phyloP scores from a whole-genome alignment of 1,140 invertebrate species.

The Bombus cullumanus region DNA sequence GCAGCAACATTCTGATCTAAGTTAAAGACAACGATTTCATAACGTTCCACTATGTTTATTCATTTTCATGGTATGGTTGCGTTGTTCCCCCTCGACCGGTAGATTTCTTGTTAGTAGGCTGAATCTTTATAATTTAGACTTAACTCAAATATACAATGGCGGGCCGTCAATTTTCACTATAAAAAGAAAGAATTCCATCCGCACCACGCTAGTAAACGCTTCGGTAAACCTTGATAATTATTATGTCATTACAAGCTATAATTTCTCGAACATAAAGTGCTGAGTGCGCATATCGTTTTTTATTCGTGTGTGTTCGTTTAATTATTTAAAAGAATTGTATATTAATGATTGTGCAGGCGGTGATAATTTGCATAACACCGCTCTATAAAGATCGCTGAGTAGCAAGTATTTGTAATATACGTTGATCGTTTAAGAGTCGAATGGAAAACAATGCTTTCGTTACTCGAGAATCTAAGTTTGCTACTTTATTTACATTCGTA shows the following conservation, averaged over 20 bases:
- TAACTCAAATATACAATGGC: constrained; percentile 12
- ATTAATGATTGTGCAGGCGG: constrained; percentile 35
- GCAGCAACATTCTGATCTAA: constrained; percentile 1
- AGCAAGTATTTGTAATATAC: constrained; percentile 5
- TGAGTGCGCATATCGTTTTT: not conserved
- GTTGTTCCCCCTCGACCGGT: constrained; percentile 11
- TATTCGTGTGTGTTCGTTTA: not conserved
- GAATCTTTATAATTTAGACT: constrained; percentile 36
- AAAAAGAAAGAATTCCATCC: constrained; percentile 10
- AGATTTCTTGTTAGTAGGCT: constrained; percentile 6
- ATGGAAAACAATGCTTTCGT: constrained; percentile 8
- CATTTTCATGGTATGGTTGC: not conserved
- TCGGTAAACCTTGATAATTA: constrained; percentile 27
- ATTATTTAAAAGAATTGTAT: constrained; percentile 39
- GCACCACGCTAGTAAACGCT: not conserved
- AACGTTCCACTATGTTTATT: constrained; percentile 33
- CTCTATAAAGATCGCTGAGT: constrained; percentile 13
- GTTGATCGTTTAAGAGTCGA: not conserved
- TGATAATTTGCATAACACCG: constrained; percentile 33
- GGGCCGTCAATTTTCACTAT: not conserved
- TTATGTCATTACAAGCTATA: constrained; percentile 13
- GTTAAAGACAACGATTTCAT: constrained; percentile 17
- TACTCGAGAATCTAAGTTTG: no score
- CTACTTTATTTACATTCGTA: no score
- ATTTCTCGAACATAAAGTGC: not conserved